These are phyloP conservation scores for Cecidostiba fungosa DNA, from an alignment of 2,888 invertebrate genomes.

Conservation along the genomic window DNA sequence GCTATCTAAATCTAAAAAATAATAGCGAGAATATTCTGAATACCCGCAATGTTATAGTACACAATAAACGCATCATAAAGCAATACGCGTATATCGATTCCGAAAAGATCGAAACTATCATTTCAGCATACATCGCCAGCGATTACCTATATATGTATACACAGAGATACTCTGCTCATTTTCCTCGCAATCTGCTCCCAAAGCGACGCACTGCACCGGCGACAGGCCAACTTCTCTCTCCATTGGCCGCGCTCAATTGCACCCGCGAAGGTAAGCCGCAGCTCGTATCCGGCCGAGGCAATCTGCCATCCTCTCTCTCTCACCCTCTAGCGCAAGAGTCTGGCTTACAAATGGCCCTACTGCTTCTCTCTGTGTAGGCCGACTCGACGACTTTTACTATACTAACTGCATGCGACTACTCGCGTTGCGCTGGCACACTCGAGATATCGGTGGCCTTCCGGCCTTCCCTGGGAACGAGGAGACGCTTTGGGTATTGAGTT, in stretches of 20 bases:
- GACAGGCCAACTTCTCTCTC: constrained; percentile 13
- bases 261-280: constrained; percentile 4
- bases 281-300: constrained; percentile 17
- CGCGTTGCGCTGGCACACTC: neutral
- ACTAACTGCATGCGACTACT: neutral
- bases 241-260: constrained; percentile 6
- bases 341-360: neutral
- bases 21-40: too few species aligned
- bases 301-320: constrained; percentile 25
- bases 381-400: constrained; percentile 17
- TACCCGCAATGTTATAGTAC: too few species aligned
- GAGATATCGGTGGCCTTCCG: constrained; percentile 11
- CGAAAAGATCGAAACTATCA: too few species aligned
- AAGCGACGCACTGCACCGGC: neutral
- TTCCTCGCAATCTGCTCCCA: constrained; percentile 2
- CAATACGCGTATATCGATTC: too few species aligned
- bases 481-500: neutral
- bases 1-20: too few species aligned
- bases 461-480: neutral
- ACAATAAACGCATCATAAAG: too few species aligned
- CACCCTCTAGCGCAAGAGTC: neutral
- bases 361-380: neutral
- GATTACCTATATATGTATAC: too few species aligned
- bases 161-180: too few species aligned
- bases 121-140: too few species aligned